phyloP scores from a whole-genome alignment of 1,140 invertebrate species.

The Streblospio benedicti region DNA sequence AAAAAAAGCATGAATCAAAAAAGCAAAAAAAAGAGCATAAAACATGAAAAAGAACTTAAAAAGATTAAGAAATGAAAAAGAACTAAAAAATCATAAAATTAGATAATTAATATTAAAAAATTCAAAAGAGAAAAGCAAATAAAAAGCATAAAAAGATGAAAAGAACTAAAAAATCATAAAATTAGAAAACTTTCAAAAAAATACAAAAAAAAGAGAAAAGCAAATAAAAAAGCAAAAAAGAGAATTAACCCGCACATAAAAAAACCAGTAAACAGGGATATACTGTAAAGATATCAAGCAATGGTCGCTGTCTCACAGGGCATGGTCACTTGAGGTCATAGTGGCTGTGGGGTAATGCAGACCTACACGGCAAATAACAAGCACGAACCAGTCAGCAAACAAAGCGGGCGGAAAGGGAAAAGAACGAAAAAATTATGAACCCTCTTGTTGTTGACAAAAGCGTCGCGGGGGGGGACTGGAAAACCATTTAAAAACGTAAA shows the following conservation, averaged over 20 bases:
- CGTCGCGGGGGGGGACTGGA: too few species aligned
- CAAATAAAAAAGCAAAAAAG: neutral
- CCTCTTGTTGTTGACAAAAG: too few species aligned
- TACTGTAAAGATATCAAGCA: neutral
- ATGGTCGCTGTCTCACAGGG: too few species aligned
- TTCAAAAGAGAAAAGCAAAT: neutral
- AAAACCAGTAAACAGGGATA: neutral
- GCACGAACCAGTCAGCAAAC: neutral
- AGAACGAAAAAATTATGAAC: too few species aligned
- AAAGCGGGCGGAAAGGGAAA: too few species aligned
- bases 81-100: neutral
- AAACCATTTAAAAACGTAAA: neutral
- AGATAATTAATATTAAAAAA: neutral
- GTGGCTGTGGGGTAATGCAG: too few species aligned
- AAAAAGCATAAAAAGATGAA: neutral
- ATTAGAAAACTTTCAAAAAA: neutral
- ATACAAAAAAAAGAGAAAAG: neutral
- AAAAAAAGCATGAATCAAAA: neutral
- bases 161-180: neutral
- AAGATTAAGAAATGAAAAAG: neutral
- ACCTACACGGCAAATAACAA: neutral
- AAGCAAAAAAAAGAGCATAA: neutral
- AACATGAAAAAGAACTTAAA: neutral
- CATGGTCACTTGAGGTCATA: too few species aligned
- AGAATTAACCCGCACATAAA: neutral